A percentile compares a stretch with the other conserved stretches of the same genome.
phyloP scores from a whole-genome alignment of 2,888 invertebrate genomes.

The Sepiola atlantica region DNA sequence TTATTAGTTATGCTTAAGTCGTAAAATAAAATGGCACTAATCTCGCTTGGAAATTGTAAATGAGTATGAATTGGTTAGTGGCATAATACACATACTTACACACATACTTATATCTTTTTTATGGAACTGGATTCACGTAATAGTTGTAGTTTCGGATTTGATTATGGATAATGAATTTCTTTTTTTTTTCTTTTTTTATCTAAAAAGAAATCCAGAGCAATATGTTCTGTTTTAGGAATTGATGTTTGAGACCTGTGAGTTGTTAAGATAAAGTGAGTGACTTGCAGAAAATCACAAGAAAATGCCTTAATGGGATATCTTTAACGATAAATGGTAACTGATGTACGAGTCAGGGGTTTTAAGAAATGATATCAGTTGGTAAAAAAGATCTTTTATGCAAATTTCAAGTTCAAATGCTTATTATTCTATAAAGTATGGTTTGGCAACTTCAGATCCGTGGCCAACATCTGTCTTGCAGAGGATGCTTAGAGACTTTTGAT shows the following conservation, averaged over 20 bases:
- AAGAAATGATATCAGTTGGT: not conserved
- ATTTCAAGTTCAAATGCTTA: not conserved
- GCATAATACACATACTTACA: no score
- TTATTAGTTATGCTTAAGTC: no score
- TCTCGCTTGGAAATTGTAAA: no score
- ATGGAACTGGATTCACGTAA: not conserved
- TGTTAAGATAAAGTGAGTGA: not conserved
- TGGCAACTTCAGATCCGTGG: no score
- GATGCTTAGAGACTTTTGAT: not conserved
- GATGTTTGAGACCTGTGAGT: no score
- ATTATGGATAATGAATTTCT: not conserved
- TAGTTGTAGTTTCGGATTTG: not conserved
- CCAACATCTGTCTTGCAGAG: no score
- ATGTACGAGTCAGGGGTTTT: not conserved
- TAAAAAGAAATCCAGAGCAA: not conserved
- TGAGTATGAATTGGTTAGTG: no score
- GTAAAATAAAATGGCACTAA: no score
- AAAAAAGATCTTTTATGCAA: not conserved
- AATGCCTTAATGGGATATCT: not conserved
- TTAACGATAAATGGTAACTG: not conserved
- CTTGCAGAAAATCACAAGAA: constrained; percentile 6
- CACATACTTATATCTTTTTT: not conserved
- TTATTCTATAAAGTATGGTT: no score
- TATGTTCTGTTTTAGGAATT: not conserved
- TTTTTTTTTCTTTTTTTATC: not conserved